These are phyloP conservation scores for Orycteropus afer DNA, from an alignment of 2,113 vertebrate genomes.

Conservation along the genomic window DNA sequence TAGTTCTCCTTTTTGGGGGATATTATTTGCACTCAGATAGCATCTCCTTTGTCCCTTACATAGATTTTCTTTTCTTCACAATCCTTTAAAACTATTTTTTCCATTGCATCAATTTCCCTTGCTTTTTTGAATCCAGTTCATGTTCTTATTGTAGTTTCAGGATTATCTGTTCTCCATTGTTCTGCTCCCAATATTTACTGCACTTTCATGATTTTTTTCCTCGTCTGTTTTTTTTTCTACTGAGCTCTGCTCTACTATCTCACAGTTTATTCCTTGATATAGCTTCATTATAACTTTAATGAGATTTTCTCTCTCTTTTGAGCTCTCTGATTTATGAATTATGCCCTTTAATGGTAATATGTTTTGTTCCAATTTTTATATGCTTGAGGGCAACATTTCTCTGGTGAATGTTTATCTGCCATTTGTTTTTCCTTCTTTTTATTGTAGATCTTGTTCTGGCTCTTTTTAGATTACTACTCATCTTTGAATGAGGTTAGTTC, in stretches of 20 bases:
- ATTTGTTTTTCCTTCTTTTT: slow-evolving; percentile 43
- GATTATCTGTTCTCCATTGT: background rate
- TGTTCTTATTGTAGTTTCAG: background rate
- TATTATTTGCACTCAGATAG: background rate
- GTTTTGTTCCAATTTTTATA: slow-evolving; percentile 34
- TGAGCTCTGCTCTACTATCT: background rate
- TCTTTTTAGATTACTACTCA: slow-evolving; percentile 1
- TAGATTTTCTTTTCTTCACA: background rate
- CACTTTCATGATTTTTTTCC: slow-evolving; percentile 15
- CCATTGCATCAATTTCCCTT: background rate
- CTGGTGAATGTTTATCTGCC: background rate
- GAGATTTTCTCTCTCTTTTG: slow-evolving; percentile 7
- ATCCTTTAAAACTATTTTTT: background rate
- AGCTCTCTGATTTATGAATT: background rate
- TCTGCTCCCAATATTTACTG: background rate
- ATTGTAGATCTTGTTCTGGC: background rate
- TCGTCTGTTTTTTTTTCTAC: background rate
- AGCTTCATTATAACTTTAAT: slow-evolving; percentile 34
- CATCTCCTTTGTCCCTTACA: background rate
- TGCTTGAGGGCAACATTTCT: background rate
- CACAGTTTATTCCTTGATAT: slow-evolving; percentile 19
- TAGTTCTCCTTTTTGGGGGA: background rate
- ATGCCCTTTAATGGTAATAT: background rate
- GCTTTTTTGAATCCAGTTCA: background rate
- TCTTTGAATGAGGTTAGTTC: slow-evolving; percentile 39